A percentile compares a stretch with the other conserved stretches of the same genome.
Evolutionary conservation across 2,113 vertebrate genomes (phyloP).

Genomic region (Pterocles gutturalis): DNA sequence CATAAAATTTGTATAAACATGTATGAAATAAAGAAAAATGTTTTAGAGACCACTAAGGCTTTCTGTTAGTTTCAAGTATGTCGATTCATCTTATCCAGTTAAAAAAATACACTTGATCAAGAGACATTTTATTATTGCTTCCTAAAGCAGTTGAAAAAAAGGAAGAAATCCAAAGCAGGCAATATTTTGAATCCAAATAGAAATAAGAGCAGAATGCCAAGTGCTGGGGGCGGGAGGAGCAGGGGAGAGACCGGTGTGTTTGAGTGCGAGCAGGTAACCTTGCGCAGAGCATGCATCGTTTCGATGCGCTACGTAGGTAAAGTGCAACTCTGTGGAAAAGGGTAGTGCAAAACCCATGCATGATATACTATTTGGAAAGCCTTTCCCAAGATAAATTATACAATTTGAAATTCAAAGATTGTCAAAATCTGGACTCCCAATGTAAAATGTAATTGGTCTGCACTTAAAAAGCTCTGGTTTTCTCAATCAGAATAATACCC

Average conservation of each 20-base stretch:
- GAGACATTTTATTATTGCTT: background rate
- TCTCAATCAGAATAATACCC: background rate
- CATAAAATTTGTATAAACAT: background rate
- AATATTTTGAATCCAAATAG: background rate
- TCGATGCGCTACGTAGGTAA: fast-evolving
- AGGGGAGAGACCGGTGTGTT: background rate
- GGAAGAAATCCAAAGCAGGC: background rate
- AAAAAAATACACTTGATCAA: background rate
- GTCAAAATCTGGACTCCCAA: background rate
- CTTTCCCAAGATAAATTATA: background rate
- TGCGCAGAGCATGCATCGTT: background rate
- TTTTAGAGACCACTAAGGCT: background rate
- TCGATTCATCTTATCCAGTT: background rate
- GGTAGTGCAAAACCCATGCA: background rate
- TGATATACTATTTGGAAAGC: background rate
- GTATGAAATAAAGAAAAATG: background rate
- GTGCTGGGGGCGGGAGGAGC: background rate
- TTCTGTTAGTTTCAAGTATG: background rate
- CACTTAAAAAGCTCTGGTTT: background rate
- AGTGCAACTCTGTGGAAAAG: background rate
- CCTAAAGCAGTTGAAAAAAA: background rate
- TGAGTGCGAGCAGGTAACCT: background rate
- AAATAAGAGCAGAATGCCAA: background rate
- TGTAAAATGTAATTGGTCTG: background rate
- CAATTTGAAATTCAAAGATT: background rate